Evolutionary conservation across 2,888 invertebrate species (phyloP), one percentile per base, ranked within the genome.

Genomic region (Sicus ferrugineus): DNA sequence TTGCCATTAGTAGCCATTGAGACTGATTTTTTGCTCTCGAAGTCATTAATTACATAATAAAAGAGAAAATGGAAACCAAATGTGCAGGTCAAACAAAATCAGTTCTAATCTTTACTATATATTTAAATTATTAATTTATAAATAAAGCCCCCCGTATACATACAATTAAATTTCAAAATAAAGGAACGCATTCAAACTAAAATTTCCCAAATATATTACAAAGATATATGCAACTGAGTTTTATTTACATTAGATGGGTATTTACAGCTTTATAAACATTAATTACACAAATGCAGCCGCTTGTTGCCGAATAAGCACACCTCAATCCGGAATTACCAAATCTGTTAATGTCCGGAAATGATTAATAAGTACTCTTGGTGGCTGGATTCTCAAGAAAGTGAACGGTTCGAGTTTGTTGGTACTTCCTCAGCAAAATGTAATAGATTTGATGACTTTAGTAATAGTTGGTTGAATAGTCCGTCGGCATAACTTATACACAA

Each of bases 61-160:
- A 7, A 31, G 14, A 54, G n/a, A 21, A 16, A 19, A 64, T 54
- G 21, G 28, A 54, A 52, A 52, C 23, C 23, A 21, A 54, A 65
- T 34, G 38, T 52, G 54, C 52, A 65, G 50, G n/a, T 23, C 42
- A 63, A 30, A 63, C 42, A 63, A 63, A 28, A 34, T 54, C 26
- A 52, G 54, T 34, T 64, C 23, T 52, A 31, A 65, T 54, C 34
- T 65, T 52, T 31, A 31, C 54, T 38, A 14, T 65, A 65, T 54
- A 52, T 38, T 50, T 31, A 62, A 62, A n/a, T 62, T 31, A 54
- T 54, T 65, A 65, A 65, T 65, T 65, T 65, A 65, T 65, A 65
- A 65, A 65, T 4, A 31, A 65, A 65, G 52, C 30, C 54, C n/a
- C n/a, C n/a, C 62, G 54, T 34, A 65, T 65, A 54, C 42, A 65